Percentiles rank a stretch among this genome's conserved stretches.
Conservation (phyloP, 2,797 vertebrate species). For the Gymnothorax javanicus region DNA sequence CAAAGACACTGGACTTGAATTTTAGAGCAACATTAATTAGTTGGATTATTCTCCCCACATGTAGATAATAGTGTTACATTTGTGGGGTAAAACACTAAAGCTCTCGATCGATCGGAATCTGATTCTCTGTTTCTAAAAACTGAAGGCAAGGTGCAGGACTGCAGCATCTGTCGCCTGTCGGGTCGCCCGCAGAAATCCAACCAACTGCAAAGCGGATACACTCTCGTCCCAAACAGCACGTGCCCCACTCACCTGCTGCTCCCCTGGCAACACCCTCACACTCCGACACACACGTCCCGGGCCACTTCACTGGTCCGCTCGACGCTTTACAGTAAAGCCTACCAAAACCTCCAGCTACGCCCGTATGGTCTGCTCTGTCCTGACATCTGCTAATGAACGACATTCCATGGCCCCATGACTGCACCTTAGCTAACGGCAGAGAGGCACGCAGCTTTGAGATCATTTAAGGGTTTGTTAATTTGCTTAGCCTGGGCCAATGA, state of each 20-base stretch:
- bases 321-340: neutral
- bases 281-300: neutral
- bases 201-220: neutral
- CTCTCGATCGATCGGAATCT: neutral
- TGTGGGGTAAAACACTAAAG: neutral
- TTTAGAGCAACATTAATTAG: too few species aligned
- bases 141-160: neutral
- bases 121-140: too few species aligned
- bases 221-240: neutral
- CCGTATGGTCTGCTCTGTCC: neutral
- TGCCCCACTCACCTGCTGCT: neutral
- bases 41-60: too few species aligned
- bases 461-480: neutral
- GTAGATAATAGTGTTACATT: neutral
- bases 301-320: neutral
- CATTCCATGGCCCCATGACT: neutral
- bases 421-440: neutral
- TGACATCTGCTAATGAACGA: neutral
- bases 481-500: neutral
- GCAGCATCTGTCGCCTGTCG: constrained; percentile 12
- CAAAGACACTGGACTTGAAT: too few species aligned
- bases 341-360: constrained; percentile 7
- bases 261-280: constrained; percentile 8
- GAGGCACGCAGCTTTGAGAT: neutral
- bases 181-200: neutral